These are phyloP conservation scores for Zosterops pallidus DNA, from an alignment of 2,113 vertebrate species.

Conservation along the genomic window DNA sequence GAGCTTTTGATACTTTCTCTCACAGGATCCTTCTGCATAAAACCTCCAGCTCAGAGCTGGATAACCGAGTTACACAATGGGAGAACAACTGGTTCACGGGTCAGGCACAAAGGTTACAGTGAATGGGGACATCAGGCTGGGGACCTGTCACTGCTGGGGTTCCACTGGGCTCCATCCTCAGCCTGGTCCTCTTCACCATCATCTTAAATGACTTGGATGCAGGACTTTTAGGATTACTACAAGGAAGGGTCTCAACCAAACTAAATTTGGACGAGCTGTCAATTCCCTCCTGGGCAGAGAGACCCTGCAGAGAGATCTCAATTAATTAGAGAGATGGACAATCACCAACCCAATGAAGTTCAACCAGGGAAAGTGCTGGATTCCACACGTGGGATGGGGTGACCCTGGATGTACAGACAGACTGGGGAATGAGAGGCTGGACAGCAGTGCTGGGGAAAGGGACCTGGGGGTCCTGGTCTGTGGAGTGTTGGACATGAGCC, in stretches of 20 bases:
- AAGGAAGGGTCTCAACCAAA: neutral
- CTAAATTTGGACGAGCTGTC: neutral
- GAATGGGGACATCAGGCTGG: neutral
- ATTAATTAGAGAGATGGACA: neutral
- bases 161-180: neutral
- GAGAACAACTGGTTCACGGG: accelerated
- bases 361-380: neutral
- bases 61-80: accelerated
- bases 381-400: neutral
- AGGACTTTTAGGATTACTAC: neutral
- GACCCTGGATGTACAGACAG: neutral
- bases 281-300: neutral
- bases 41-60: neutral
- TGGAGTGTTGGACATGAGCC: neutral
- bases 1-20: neutral
- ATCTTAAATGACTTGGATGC: neutral
- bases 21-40: neutral
- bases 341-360: neutral
- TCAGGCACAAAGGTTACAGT: neutral
- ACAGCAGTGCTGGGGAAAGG: neutral
- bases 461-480: neutral
- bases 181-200: neutral
- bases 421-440: neutral
- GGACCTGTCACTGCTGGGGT: neutral
- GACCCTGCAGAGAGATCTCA: neutral